Evolutionary conservation across 2,888 invertebrate species (phyloP).

Genomic region (Acheta domesticus): DNA sequence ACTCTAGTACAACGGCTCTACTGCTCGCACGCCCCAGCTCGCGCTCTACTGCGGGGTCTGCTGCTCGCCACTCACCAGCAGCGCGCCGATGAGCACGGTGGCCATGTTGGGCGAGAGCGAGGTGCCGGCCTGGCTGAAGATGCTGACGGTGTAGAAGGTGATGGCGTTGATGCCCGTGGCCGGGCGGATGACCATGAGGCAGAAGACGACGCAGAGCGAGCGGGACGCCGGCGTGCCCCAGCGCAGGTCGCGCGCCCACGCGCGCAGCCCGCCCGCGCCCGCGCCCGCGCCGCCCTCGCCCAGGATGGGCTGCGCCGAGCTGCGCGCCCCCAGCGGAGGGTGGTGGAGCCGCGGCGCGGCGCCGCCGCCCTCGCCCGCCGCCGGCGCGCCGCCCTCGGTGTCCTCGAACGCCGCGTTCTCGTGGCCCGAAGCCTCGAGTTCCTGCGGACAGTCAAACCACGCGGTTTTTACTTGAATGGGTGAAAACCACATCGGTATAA

Average conservation of each 20-base stretch:
- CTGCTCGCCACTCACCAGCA: not conserved
- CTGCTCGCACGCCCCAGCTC: no score
- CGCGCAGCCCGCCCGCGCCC: not conserved
- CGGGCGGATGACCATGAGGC: not conserved
- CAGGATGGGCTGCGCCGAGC: not conserved
- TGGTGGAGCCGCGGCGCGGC: not conserved
- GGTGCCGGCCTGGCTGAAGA: constrained; percentile 12
- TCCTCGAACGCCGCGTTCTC: constrained; percentile 1
- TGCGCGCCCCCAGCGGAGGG: not conserved
- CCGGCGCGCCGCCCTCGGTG: not conserved
- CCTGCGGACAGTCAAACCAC: no score
- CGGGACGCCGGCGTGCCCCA: not conserved
- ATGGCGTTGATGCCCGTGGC: not conserved
- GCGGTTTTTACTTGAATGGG: no score
- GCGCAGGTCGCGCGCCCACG: not conserved
- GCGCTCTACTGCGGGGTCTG: no score
- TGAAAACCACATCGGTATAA: no score
- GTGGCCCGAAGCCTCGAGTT: not conserved
- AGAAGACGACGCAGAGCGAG: not conserved
- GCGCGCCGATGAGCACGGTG: constrained; percentile 3
- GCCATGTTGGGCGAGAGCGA: not conserved
- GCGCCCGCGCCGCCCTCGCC: not conserved
- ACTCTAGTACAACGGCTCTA: no score
- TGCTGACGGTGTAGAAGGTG: constrained; percentile 10
- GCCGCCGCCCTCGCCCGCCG: not conserved